These are phyloP conservation scores for Drosophila lacertosa DNA, from an alignment of 1,140 invertebrate genomes.

Conservation along the genomic window DNA sequence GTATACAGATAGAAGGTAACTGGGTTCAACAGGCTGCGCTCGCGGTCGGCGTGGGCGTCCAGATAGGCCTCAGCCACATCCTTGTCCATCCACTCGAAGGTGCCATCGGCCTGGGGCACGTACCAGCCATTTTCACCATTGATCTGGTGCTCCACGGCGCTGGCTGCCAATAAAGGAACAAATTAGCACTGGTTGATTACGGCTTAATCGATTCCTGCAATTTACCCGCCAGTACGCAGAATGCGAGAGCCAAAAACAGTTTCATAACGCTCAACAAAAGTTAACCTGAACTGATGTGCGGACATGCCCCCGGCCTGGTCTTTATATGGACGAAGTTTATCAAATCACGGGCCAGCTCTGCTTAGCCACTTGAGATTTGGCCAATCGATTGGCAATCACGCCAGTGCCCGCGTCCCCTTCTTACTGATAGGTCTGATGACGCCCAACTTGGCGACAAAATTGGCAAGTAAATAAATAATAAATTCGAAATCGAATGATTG, in stretches of 20 bases:
- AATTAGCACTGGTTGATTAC: neutral
- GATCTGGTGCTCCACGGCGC: conserved; percentile 52
- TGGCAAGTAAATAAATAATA: neutral
- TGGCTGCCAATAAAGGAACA: conserved; percentile 19
- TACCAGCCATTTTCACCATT: conserved; percentile 76
- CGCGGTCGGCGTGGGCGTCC: conserved; percentile 19
- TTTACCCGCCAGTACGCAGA: conserved; percentile 66
- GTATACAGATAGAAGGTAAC: conserved; percentile 81
- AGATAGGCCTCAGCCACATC: conserved; percentile 62
- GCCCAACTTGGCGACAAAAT: neutral
- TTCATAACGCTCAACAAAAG: conserved; percentile 52
- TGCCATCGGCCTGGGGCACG: conserved; percentile 66
- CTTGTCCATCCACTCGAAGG: conserved; percentile 64
- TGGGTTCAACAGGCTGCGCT: conserved; percentile 52
- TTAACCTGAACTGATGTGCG: conserved; percentile 52
- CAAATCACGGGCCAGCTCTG: conserved; percentile 47
- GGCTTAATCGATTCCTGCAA: neutral
- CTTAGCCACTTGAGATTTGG: conserved; percentile 59
- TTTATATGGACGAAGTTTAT: conserved; percentile 59
- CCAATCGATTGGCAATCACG: conserved; percentile 50
- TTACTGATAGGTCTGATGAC: conserved; percentile 23
- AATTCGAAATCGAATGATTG: conserved; percentile 1
- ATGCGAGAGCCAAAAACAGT: conserved; percentile 57
- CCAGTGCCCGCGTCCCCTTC: neutral
- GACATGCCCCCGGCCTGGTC: neutral